Evolutionary conservation across 2,888 invertebrate species (phyloP), one percentile per base, ranked within the genome.

Genomic region (Limnephilus rhombicus): DNA sequence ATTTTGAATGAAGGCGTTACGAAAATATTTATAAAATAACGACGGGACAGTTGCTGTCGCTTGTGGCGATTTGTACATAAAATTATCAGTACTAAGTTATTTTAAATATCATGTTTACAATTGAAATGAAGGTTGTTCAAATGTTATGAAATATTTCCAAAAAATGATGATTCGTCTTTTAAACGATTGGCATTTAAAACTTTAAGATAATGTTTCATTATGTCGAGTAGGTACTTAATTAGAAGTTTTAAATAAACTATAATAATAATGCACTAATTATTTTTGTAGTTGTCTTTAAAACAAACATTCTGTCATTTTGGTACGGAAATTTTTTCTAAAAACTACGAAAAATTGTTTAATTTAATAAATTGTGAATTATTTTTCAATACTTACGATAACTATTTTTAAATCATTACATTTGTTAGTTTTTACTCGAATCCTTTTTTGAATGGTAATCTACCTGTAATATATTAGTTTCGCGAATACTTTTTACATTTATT

Each of bases 1-100:
- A 93, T 93, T 93, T 93, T 93, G 91, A 93, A 93, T 92, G 93
- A 91, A 92, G 91, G 91, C 87, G 91, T 34, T 80, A 89, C 80
- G 80, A 37, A 45, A 91, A 90, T 85, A 90, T 90, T 85, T 90
- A 90, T 85, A 83, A 53, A 53, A 68, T 15, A 37, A 68, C 90
- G 34, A 91, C 34, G 15, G 53, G 80, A 37, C 68, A 85, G 82
- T 89, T 89, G 24, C 68, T 31, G 90, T 68, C 85, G 24, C n/a
- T 37, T 24, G 45, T 68, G 85, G 90, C 90, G 41, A 90, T 53
- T 85, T 85, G 68, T 89, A 91, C 90, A 89, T 91, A 92, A 81
- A 68, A 87, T 86, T 45, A 86, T 89, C 80, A 88, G 80, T 87
- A 90, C 90, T 87, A 91, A 87, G 90, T 90, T 85, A 90, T 89